Evolutionary conservation across 2,113 vertebrate species (phyloP).

Genomic region (Hippocampus comes): DNA sequence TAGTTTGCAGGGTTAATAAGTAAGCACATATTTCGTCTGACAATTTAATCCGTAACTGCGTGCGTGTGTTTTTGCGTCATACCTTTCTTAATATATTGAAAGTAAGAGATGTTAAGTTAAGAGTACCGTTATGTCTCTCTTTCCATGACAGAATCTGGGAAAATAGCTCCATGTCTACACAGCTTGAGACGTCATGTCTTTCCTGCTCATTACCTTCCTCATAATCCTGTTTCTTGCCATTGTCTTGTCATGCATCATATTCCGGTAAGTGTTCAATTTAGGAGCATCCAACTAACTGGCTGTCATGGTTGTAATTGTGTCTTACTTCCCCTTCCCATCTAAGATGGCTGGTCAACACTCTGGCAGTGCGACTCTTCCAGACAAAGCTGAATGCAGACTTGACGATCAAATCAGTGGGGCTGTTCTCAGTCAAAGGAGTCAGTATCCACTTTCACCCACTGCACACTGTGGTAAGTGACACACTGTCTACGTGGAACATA

Average conservation of each 20-base stretch:
- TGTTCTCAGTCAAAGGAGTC: conserved; percentile 86
- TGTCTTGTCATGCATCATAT: conserved; percentile 42
- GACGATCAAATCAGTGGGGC: conserved; percentile 85
- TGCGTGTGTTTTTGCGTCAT: background rate
- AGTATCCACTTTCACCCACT: conserved; percentile 90
- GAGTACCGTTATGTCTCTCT: conserved; percentile 8
- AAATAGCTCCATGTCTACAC: conserved; percentile 46
- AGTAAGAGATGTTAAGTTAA: background rate
- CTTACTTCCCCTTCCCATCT: background rate
- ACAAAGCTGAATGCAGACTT: conserved; percentile 82
- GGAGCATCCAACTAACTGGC: background rate
- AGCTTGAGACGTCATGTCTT: conserved; percentile 67
- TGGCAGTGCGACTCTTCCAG: conserved; percentile 83
- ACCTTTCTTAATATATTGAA: background rate
- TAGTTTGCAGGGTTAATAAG: background rate
- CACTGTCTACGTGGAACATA: conserved; percentile 24
- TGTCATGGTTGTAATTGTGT: background rate
- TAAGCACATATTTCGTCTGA: background rate
- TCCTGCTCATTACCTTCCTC: conserved; percentile 55
- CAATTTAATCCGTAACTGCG: background rate
- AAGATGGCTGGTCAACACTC: conserved; percentile 83
- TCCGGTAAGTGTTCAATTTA: conserved; percentile 61
- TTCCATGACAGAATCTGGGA: conserved; percentile 50
- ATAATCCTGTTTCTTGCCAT: conserved; percentile 52
- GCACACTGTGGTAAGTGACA: conserved; percentile 82